These are phyloP conservation scores for Drosophila sordidula DNA, from an alignment of 2,888 invertebrate genomes.

Conservation along the genomic window DNA sequence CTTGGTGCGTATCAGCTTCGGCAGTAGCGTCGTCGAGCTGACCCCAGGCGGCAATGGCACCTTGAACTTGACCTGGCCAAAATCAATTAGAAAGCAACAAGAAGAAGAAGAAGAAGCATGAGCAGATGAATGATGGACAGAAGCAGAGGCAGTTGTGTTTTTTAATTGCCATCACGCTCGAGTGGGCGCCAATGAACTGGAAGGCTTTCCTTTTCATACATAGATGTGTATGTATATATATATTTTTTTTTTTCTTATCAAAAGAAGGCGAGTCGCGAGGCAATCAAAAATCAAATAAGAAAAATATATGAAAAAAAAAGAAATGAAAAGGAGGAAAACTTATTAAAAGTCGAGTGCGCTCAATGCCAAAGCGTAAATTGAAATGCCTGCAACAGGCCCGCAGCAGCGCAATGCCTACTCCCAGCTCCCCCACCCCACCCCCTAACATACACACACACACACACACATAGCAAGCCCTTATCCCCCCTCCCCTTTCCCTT, in stretches of 20 bases:
- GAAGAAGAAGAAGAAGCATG: not conserved
- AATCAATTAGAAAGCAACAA: conserved; percentile 10
- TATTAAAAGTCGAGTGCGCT: conserved; percentile 69
- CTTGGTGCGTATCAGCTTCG: conserved; percentile 93
- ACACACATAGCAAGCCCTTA: too few relatives aligned
- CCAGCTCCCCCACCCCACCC: too few relatives aligned
- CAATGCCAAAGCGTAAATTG: conserved; percentile 51
- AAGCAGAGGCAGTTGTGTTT: conserved; percentile 3
- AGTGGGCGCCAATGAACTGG: conserved; percentile 47
- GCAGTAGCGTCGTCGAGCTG: conserved; percentile 89
- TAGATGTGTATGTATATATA: not conserved
- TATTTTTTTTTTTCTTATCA: conserved; percentile 12
- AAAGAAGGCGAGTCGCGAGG: conserved; percentile 19
- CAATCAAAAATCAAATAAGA: conserved; percentile 12
- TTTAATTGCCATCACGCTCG: conserved; percentile 43
- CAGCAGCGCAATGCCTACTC: not conserved
- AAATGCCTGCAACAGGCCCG: conserved; percentile 30
- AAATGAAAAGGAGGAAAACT: conserved; percentile 13
- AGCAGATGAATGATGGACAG: conserved; percentile 4
- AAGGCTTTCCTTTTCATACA: conserved; percentile 10
- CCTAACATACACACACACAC: too few relatives aligned
- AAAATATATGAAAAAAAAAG: conserved; percentile 3
- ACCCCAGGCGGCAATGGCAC: conserved; percentile 85
- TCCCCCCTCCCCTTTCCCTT: not conserved
- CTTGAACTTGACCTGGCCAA: conserved; percentile 84